Conservation (phyloP, 2,888 invertebrate species). For the Cantharis rustica region DNA sequence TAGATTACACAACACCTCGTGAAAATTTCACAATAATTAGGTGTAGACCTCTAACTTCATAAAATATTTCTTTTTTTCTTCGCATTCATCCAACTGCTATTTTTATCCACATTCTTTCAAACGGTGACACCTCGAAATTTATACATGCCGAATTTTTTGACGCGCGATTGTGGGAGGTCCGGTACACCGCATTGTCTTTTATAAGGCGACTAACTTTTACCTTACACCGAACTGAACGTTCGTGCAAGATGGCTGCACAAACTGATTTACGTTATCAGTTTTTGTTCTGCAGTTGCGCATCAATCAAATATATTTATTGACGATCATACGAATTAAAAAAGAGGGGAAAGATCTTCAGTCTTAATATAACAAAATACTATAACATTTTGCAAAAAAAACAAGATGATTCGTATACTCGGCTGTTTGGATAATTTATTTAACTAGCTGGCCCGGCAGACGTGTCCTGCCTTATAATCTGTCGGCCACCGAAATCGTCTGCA, state of each 20-base stretch:
- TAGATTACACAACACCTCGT: constrained; percentile 15
- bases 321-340: too few relatives aligned
- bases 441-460: too few relatives aligned
- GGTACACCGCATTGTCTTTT: not conserved
- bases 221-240: not conserved
- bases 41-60: constrained; percentile 1
- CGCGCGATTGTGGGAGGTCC: not conserved
- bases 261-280: too few relatives aligned
- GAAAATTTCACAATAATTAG: constrained; percentile 19
- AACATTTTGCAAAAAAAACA: too few relatives aligned
- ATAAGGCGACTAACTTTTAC: not conserved
- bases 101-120: not conserved
- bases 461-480: too few relatives aligned
- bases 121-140: not conserved
- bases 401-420: too few relatives aligned
- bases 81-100: not conserved
- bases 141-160: not conserved
- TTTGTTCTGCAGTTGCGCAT: too few relatives aligned
- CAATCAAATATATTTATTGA: too few relatives aligned
- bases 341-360: too few relatives aligned
- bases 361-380: too few relatives aligned
- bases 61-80: not conserved
- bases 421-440: too few relatives aligned
- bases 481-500: too few relatives aligned
- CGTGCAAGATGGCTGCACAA: not conserved